Evolutionary conservation across 2,888 invertebrate species (phyloP), one percentile per base, ranked within the genome.

Genomic region (Ectemnius lituratus): DNA sequence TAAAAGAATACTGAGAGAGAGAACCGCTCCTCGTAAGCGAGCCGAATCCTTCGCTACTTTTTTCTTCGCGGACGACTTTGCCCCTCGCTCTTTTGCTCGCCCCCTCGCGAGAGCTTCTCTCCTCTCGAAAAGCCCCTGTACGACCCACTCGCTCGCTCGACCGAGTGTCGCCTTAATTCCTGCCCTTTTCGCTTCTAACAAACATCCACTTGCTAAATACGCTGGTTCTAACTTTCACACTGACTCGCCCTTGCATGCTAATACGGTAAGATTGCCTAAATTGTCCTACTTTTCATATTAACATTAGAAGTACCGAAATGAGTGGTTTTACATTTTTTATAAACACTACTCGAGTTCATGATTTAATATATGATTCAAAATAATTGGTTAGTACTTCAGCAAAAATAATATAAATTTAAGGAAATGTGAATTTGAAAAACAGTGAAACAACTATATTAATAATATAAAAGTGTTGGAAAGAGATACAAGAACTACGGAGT

Each of bases 1-100:
- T 90, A 90, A 90, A 90, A 90, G 88, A 89, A 89, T 88, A 90
- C 87, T 86, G 87, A 37, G 37, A 86, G 87, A 37, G 37, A 37
- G 37, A 37, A 8, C 8, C 0, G 37, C 37, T 37, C 37, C 82
- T 76, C 76, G 79, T 89, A 89, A 88, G 87, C 88, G 86, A 83
- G 84, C 78, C 82, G 79, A 80, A 82, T 80, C 73, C 75, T 78
- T 80, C 79, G 72, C 66, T 67, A 60, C 67, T 76, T 46, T 69
- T 72, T 70, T 72, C 73, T 74, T 79, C 65, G 65, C 56, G 49
- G 37, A 37, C 37, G 37, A 37, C 37, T 37, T 37, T 37, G 8
- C 37, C 37, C 62, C 73, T 49, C 59, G 68, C 62, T 47, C 64
- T 63, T 23, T 23, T 66, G 56, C 67, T 67, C 77, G 63, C 62